Conservation (phyloP, 2,888 invertebrate species). For the Lomographa bimaculata region DNA sequence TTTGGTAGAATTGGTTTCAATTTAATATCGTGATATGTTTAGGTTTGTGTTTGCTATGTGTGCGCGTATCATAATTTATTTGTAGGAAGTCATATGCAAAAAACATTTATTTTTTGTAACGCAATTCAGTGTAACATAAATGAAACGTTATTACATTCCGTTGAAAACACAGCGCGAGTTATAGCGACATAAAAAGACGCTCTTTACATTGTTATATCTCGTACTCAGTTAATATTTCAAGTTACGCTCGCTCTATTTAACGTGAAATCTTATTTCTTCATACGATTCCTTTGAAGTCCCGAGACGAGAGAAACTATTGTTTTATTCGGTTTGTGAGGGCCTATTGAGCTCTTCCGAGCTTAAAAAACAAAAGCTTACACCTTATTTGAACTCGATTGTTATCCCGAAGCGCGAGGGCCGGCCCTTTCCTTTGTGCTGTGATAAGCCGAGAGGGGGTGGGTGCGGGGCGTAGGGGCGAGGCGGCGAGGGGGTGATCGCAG, state of each 20-base stretch:
- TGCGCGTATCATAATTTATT: too few relatives aligned
- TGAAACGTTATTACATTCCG: slow-evolving; percentile 9
- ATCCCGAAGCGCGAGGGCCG: slow-evolving; percentile 30
- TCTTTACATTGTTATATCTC: slow-evolving; percentile 15
- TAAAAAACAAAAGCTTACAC: slow-evolving; percentile 48
- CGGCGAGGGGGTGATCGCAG: slow-evolving; percentile 14
- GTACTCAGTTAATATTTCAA: slow-evolving; percentile 21
- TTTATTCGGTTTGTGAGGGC: slow-evolving; percentile 33
- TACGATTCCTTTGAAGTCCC: slow-evolving; percentile 24
- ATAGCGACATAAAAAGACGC: slow-evolving; percentile 6
- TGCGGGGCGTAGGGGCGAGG: slow-evolving; percentile 2
- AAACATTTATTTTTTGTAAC: too few relatives aligned
- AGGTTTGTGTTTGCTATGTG: too few relatives aligned
- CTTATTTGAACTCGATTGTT: slow-evolving; percentile 54
- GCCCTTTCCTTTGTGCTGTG: slow-evolving; percentile 41
- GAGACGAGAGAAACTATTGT: slow-evolving; percentile 31
- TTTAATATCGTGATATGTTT: too few relatives aligned
- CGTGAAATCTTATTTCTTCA: slow-evolving; percentile 24
- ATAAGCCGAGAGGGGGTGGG: slow-evolving; percentile 39
- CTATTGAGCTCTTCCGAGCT: slow-evolving; percentile 24
- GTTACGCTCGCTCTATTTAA: slow-evolving; percentile 18
- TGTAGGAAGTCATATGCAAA: too few relatives aligned
- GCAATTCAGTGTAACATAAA: background rate
- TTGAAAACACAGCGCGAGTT: background rate
- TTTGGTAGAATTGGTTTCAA: too few relatives aligned